Percentiles rank a stretch among this genome's conserved stretches.
These are phyloP conservation scores for Blastobasis adustella DNA, from an alignment of 2,888 invertebrate species.

Conservation along the genomic window DNA sequence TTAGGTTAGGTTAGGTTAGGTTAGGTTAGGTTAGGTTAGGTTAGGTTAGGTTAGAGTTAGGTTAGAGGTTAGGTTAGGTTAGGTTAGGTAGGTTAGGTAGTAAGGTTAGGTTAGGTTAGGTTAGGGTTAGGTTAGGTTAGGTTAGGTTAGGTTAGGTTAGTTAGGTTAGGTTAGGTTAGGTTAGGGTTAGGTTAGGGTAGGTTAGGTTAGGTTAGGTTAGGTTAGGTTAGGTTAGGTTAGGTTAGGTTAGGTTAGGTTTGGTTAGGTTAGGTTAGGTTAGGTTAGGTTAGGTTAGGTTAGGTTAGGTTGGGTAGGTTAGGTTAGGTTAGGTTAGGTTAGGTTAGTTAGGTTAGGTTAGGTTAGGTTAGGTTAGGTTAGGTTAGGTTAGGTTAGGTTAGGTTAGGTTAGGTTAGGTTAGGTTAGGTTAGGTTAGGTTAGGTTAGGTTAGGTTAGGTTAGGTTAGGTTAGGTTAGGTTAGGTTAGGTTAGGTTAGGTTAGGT, in stretches of 20 bases:
- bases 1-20: conserved; percentile 6
- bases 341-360: conserved; percentile 10
- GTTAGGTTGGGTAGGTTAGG: conserved; percentile 10
- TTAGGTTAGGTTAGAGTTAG: conserved; percentile 6
- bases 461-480: conserved; percentile 4
- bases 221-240: conserved; percentile 15
- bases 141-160: conserved; percentile 10
- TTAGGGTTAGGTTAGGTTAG: conserved; percentile 10
- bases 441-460: conserved; percentile 4
- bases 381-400: conserved; percentile 10
- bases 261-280: conserved; percentile 10
- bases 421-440: conserved; percentile 10
- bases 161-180: conserved; percentile 11
- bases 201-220: conserved; percentile 14
- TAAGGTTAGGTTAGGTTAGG: conserved; percentile 15
- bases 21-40: conserved; percentile 7
- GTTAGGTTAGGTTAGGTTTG: conserved; percentile 14
- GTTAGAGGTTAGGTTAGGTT: conserved; percentile 10
- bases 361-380: conserved; percentile 10
- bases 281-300: conserved; percentile 10
- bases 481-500: conserved; percentile 4
- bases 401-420: conserved; percentile 12
- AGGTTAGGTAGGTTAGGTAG: conserved; percentile 18
- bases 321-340: conserved; percentile 10
- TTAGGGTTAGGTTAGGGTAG: conserved; percentile 10